phyloP scores from a whole-genome alignment of 35 echinoderm and acorn worm genomes.

The Patiria miniata region DNA sequence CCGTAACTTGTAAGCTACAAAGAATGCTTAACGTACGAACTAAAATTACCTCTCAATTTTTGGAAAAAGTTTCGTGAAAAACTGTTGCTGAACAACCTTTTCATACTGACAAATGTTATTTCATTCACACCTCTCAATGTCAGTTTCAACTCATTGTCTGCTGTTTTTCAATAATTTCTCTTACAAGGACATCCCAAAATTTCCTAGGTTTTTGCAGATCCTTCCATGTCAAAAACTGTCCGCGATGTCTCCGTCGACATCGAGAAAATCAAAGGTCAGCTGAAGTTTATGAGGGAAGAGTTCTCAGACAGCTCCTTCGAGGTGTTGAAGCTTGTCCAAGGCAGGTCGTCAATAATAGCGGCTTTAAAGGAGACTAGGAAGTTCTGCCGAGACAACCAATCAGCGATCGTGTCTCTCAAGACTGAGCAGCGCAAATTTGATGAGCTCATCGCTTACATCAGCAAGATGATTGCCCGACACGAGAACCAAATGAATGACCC shows the following conservation, averaged over 20 bases:
- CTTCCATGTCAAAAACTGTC: slow-evolving; percentile 61
- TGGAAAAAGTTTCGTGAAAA: too few species aligned
- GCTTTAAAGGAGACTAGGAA: slow-evolving; percentile 59
- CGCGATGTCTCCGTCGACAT: slow-evolving; percentile 62
- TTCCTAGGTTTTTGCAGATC: slow-evolving; percentile 74
- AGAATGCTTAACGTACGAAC: too few species aligned
- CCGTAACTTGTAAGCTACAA: too few species aligned
- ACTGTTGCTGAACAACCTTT: too few species aligned
- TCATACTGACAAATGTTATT: too few species aligned
- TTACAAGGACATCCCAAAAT: neutral
- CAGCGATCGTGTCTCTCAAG: slow-evolving; percentile 30
- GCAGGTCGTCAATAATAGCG: slow-evolving; percentile 51
- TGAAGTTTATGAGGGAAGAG: slow-evolving; percentile 71
- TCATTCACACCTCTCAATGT: too few species aligned
- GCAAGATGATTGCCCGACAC: slow-evolving; percentile 62
- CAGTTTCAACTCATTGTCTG: neutral
- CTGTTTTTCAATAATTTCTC: neutral
- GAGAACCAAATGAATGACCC: slow-evolving; percentile 68
- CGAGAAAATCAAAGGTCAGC: slow-evolving; percentile 46
- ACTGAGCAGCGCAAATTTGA: slow-evolving; percentile 43
- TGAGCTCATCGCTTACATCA: slow-evolving; percentile 64
- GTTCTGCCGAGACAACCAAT: slow-evolving; percentile 6
- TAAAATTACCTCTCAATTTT: too few species aligned
- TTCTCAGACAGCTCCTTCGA: slow-evolving; percentile 73
- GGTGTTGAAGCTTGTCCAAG: slow-evolving; percentile 53